Evolutionary conservation across 1,140 invertebrate genomes (phyloP), one percentile per base, ranked within the genome.

Genomic region (Oscheius sp.): DNA sequence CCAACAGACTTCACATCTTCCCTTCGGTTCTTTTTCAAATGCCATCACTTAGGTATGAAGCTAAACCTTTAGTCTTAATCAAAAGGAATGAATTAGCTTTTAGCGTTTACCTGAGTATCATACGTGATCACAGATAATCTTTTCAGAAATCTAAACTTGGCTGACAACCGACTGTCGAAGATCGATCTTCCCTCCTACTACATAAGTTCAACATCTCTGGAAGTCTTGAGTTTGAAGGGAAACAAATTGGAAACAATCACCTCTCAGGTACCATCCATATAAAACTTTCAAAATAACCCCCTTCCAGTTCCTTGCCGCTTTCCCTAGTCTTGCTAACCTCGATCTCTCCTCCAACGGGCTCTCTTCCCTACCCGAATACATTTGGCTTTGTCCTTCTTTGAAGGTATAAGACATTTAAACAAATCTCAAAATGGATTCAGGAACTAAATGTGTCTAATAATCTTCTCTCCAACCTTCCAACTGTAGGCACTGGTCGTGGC

Each of bases 341-440:
- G 94, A 97, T 85, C 89, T 95, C 0, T 93, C 93, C 0, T 93
- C 95, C 82, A 99, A 99, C 85, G 93, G 93, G 84, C 85, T 99
- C n/a, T 90, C 91, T 49, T 86, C 88, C 63, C 83, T 97, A 36
- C 94, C 95, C 0, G 89, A 90, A 58, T 90, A 90, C 70, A 87
- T 98, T 84, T 99, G 96, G 96, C 86, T 88, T n/a, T 89, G 93
- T 0, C 92, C 92, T 0, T 91, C 91, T 74, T 85, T 97, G 29
- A 89, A 92, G n/a, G n/a, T n/a, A n/a, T n/a, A n/a, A n/a, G n/a
- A n/a, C n/a, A n/a, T n/a, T n/a, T n/a, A n/a, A n/a, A n/a, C n/a
- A n/a, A n/a, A n/a, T n/a, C n/a, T n/a, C n/a, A n/a, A n/a, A n/a
- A n/a, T n/a, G n/a, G n/a, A n/a, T n/a, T n/a, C n/a, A n/a, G 69